Percentiles rank a stretch among this genome's conserved stretches.
These are phyloP conservation scores for Serranus cabrilla DNA, from an alignment of 2,797 vertebrate genomes.

Conservation along the genomic window DNA sequence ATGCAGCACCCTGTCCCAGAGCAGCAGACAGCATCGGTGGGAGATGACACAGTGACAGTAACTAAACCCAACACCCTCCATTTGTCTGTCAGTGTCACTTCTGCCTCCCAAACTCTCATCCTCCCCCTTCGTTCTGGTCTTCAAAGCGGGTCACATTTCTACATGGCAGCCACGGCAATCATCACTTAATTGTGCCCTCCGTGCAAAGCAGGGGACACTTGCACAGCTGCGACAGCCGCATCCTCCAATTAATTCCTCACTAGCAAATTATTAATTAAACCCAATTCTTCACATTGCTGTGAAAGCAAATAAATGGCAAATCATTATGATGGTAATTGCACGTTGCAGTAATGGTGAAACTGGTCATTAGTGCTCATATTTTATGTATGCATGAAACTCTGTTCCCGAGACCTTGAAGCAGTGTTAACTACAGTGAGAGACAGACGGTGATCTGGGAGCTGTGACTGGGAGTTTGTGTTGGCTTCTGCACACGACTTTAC, in stretches of 20 bases:
- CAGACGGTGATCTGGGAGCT: slow-evolving; percentile 12
- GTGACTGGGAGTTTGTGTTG: slow-evolving; percentile 4
- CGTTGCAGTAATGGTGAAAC: slow-evolving; percentile 77
- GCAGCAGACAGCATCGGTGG: slow-evolving; percentile 36
- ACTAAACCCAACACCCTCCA: slow-evolving; percentile 50
- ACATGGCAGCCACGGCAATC: slow-evolving; percentile 54
- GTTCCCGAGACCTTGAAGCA: slow-evolving; percentile 62
- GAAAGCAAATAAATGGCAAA: slow-evolving; percentile 80
- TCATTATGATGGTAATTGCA: slow-evolving; percentile 84
- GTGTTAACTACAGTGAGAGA: slow-evolving; percentile 45
- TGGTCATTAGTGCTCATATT: slow-evolving; percentile 84
- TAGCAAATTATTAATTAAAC: slow-evolving; percentile 82
- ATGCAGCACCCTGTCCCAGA: slow-evolving; percentile 21
- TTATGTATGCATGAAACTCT: slow-evolving; percentile 77
- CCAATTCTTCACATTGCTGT: slow-evolving; percentile 76
- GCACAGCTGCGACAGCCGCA: slow-evolving; percentile 58
- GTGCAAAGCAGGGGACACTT: slow-evolving; percentile 51
- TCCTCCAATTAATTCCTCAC: slow-evolving; percentile 78
- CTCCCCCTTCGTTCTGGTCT: slow-evolving; percentile 27
- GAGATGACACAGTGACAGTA: slow-evolving; percentile 46
- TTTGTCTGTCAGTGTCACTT: slow-evolving; percentile 66
- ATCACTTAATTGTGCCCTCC: slow-evolving; percentile 68
- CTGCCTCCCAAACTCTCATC: slow-evolving; percentile 4
- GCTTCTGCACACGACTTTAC: neutral
- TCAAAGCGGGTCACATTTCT: slow-evolving; percentile 68